A percentile compares a stretch with the other conserved stretches of the same genome.
These are phyloP conservation scores for Diarsia mendica DNA, from an alignment of 2,888 invertebrate genomes.

Conservation along the genomic window DNA sequence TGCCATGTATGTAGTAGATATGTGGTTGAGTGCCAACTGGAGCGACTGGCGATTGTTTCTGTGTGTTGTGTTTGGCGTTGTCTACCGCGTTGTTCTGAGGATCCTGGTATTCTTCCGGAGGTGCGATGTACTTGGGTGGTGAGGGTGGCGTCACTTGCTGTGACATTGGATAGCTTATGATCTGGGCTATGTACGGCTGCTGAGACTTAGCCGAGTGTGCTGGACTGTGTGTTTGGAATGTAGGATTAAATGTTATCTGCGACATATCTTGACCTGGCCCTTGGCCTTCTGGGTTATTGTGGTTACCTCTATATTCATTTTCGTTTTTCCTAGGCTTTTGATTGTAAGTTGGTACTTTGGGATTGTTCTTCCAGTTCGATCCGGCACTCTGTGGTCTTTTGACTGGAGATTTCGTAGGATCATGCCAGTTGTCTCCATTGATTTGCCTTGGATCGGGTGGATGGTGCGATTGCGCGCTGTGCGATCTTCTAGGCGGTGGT, in stretches of 20 bases:
- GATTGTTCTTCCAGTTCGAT: conserved; percentile 85
- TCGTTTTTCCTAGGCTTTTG: conserved; percentile 84
- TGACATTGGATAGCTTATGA: conserved; percentile 86
- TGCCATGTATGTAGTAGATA: conserved; percentile 88
- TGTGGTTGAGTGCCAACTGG: conserved; percentile 79
- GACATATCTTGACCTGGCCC: conserved; percentile 82
- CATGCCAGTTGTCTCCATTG: conserved; percentile 86
- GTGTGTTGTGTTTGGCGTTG: conserved; percentile 73
- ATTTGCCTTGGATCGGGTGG: conserved; percentile 79
- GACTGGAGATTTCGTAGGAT: conserved; percentile 84
- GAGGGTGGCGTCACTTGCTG: conserved; percentile 87
- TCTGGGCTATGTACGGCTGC: conserved; percentile 88
- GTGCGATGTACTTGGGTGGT: conserved; percentile 86
- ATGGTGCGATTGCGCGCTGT: conserved; percentile 83
- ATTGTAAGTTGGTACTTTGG: conserved; percentile 85
- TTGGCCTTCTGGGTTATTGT: conserved; percentile 75
- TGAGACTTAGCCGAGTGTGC: conserved; percentile 84
- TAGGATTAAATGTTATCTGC: conserved; percentile 88
- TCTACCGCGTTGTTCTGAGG: conserved; percentile 82
- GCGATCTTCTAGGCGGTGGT: conserved; percentile 82
- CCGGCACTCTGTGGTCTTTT: conserved; percentile 87
- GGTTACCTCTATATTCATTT: conserved; percentile 78
- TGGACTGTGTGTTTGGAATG: conserved; percentile 89
- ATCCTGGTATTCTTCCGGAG: conserved; percentile 88
- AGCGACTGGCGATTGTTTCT: conserved; percentile 72